Base-by-base conservation (phyloP, 1,140 invertebrate genomes). In the Drosophila fuyamai region DNA sequence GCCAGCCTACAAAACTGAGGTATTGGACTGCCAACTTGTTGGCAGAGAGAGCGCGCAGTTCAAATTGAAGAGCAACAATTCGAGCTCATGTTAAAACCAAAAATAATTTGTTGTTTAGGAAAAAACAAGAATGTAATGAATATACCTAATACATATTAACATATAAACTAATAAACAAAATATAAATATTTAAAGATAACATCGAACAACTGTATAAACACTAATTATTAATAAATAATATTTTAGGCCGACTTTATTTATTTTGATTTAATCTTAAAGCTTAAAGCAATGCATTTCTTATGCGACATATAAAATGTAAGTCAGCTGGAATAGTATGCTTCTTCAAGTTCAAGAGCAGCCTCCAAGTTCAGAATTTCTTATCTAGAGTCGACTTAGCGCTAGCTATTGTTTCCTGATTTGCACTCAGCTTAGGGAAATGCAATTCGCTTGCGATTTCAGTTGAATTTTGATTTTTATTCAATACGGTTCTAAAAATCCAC, bases 401-500 rank as follows among this genome's bases (percentile, higher is more conserved):
- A 44, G 51, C 47, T 60, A 18, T 36, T n/a, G 16, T 18, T 75
- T 75, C 71, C 72, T 63, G 46, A 75, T 44, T 50, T 12, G 35
- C 50, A 10, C 36, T 14, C 18, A 71, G 29, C 53, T 70, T 40
- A 13, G 43, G 13, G 27, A 53, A 57, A 41, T 71, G 51, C 44
- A 71, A 27, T 71, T 72, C 66, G 53, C 51, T 50, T 57, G 38
- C 36, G 29, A 59, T 76, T 76, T 76, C 72, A 76, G 61, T 76
- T 66, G 5, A 38, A 55, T 50, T 76, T 67, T 16, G 14, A 54
- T 41, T 27, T 35, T 35, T 5, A 16, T 9, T 23, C 47, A 16
- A 32, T 27, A 12, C 43, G 13, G 72, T 13, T 66, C 8, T 7
- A 16, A n/a, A 16, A 38, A 46, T 35, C 10, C 4, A 9, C 5